Evolutionary conservation across 1,140 invertebrate genomes (phyloP).

Genomic region (Aphaenogaster ashmeadi): DNA sequence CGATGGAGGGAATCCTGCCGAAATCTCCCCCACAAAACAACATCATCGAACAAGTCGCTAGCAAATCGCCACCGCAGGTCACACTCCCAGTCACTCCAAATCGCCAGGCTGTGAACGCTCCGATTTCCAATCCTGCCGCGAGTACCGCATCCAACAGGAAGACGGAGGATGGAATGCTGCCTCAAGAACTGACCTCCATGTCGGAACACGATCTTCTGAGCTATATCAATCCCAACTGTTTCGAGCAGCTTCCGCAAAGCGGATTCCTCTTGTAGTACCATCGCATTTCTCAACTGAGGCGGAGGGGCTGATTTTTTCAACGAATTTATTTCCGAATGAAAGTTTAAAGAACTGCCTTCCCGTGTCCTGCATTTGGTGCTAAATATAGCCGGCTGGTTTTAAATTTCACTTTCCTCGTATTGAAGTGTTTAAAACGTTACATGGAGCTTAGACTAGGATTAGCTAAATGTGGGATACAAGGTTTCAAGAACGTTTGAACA

Average conservation of each 20-base stretch:
- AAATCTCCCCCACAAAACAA: conserved; percentile 83
- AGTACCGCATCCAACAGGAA: conserved; percentile 79
- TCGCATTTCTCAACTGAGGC: conserved; percentile 51
- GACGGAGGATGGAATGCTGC: conserved; percentile 87
- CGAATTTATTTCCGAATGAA: conserved; percentile 25
- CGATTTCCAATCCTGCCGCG: conserved; percentile 77
- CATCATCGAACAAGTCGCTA: conserved; percentile 84
- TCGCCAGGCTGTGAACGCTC: conserved; percentile 77
- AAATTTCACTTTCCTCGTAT: neutral
- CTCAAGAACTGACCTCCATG: conserved; percentile 93
- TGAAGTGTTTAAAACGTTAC: neutral
- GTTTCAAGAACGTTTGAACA: conserved; percentile 15
- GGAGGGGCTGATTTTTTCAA: conserved; percentile 11
- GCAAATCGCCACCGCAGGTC: conserved; percentile 79
- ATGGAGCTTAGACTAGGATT: neutral
- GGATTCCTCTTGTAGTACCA: conserved; percentile 84
- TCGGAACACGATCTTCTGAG: conserved; percentile 94
- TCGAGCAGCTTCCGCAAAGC: conserved; percentile 88
- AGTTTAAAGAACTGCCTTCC: conserved; percentile 16
- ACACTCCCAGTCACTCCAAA: conserved; percentile 77
- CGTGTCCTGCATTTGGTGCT: conserved; percentile 22
- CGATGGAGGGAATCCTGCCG: conserved; percentile 85
- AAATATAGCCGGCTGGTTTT: neutral
- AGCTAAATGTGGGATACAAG: conserved; percentile 26
- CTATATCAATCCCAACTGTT: conserved; percentile 95